Evolutionary conservation across 2,113 vertebrate species (phyloP), one percentile per base, ranked within the genome.

Genomic region (Brevimyrus niger): DNA sequence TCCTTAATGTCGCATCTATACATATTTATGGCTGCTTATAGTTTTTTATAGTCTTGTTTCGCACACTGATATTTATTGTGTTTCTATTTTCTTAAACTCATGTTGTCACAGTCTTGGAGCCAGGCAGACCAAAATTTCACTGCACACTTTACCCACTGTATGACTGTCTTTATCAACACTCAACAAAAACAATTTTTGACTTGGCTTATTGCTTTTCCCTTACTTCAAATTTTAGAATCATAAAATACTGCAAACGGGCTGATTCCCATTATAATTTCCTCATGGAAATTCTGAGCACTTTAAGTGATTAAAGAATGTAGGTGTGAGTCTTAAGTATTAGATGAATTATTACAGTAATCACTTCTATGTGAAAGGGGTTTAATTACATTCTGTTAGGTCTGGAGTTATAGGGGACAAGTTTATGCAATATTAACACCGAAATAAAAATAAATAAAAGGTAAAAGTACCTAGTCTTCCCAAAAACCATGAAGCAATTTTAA

Each of bases 151-250:
- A 65, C 58, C 9, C 58, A 65, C n/a, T n/a, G n/a, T 31, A 65
- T 31, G 23, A 65, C n/a, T 69, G 27, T 31, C n/a, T 31, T 27
- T 31, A 27, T n/a, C n/a, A n/a, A n/a, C n/a, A n/a, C n/a, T n/a
- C n/a, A n/a, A n/a, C n/a, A n/a, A n/a, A n/a, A n/a, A n/a, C n/a
- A n/a, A n/a, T 61, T 9, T n/a, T 61, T n/a, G 1, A 65, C 61
- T 69, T 13, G 61, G 13, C 10, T 13, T 31, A 31, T 31, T 69
- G 50, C 31, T 27, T 83, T 83, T 48, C 31, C 50, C 50, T 58
- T 89, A 31, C 21, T 53, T 89, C 48, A 53, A 55, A 55, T 85
- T 65, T 58, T 46, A 65, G n/a, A 89, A 46, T 31, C 53, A 87
- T 61, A 5, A 19, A 55, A 65, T 53, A 50, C 38, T 15, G 38